A percentile compares a stretch with the other conserved stretches of the same genome.
Conservation (phyloP, 2,797 vertebrate genomes). For the Schizothorax lantsangensis region DNA sequence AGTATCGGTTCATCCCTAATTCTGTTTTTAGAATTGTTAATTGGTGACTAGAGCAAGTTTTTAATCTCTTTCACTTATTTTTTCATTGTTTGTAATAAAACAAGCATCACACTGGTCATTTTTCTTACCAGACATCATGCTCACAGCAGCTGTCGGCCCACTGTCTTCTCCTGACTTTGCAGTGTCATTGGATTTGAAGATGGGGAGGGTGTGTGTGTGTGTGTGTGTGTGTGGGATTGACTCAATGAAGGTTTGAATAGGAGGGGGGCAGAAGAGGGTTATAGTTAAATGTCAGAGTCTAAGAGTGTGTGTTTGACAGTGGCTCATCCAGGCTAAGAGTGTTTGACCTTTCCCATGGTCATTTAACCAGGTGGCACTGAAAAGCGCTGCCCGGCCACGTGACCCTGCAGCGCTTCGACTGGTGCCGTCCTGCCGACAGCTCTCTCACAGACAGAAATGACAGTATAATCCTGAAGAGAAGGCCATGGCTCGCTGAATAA, state of each 20-base stretch:
- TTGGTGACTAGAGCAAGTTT: background rate
- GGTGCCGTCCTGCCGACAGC: background rate
- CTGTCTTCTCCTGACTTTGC: slow-evolving; percentile 71
- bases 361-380: slow-evolving; percentile 43
- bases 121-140: slow-evolving; percentile 57
- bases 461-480: background rate
- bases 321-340: slow-evolving; percentile 42
- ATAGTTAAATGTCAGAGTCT: slow-evolving; percentile 48
- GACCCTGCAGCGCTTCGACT: slow-evolving; percentile 1
- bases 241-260: slow-evolving; percentile 68
- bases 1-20: background rate
- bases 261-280: slow-evolving; percentile 49
- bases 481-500: background rate
- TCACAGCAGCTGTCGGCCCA: slow-evolving; percentile 72
- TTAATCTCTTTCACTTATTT: background rate
- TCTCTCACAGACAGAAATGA: background rate
- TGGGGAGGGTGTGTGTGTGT: slow-evolving; percentile 57
- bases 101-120: background rate
- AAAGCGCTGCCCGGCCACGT: background rate
- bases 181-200: slow-evolving; percentile 78
- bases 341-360: slow-evolving; percentile 55
- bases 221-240: slow-evolving; percentile 46
- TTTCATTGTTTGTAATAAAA: background rate
- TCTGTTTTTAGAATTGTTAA: background rate
- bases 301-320: slow-evolving; percentile 47